A percentile compares a stretch with the other conserved stretches of the same genome.
Conservation (phyloP, 2,113 vertebrate species). For the Ammodytes dubius region DNA sequence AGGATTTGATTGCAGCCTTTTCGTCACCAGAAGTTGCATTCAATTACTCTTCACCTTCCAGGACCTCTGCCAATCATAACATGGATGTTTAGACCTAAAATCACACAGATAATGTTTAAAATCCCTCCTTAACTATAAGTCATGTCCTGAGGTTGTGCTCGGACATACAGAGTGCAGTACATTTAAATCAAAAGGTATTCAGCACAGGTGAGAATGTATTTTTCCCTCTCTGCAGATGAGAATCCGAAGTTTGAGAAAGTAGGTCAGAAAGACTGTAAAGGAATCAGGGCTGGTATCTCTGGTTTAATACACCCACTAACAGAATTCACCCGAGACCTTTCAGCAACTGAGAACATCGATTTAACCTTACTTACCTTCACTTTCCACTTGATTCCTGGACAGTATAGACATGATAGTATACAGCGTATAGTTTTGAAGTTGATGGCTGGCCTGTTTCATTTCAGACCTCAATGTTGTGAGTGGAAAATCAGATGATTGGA, state of each 20-base stretch:
- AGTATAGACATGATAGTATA: neutral
- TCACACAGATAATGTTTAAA: no score
- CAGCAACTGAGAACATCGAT: neutral
- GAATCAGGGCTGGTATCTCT: constrained; percentile 24
- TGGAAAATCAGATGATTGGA: neutral
- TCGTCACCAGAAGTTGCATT: no score
- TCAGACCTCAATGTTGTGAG: neutral
- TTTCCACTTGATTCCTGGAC: neutral
- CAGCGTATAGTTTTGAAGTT: neutral
- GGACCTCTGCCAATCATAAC: no score
- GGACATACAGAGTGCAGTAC: constrained; percentile 20
- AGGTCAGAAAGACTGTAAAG: constrained; percentile 58
- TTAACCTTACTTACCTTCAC: neutral
- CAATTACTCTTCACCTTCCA: no score
- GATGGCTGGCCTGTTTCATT: neutral
- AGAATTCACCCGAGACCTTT: constrained; percentile 33
- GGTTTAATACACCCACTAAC: constrained; percentile 37
- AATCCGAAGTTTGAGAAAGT: constrained; percentile 51
- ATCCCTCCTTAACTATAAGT: neutral
- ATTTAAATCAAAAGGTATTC: constrained; percentile 47
- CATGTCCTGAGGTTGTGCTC: constrained; percentile 33
- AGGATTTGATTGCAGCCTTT: no score
- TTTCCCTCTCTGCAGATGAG: constrained; percentile 38
- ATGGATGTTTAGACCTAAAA: no score
- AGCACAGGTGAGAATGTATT: constrained; percentile 46